Percentiles rank a stretch among this genome's conserved stretches.
Evolutionary conservation across 2,888 invertebrate genomes (phyloP).

Genomic region (Eudemis profundana): DNA sequence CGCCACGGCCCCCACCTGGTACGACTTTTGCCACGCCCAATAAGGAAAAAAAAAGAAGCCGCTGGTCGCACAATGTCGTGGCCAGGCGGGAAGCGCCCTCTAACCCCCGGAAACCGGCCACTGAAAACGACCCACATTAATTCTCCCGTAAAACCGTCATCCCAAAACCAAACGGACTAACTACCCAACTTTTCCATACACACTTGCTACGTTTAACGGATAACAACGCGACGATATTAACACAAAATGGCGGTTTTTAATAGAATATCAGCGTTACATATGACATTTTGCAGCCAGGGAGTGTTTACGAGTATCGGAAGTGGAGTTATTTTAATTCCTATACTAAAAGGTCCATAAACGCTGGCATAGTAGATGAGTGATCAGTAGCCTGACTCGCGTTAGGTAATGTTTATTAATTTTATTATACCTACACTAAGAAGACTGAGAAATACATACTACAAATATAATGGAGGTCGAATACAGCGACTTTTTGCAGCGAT

Average conservation of each 20-base stretch:
- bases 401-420: too few species aligned
- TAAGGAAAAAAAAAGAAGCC: too few species aligned
- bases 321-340: slow-evolving; percentile 21
- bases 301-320: slow-evolving; percentile 14
- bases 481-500: too few species aligned
- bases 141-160: background rate
- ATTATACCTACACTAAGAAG: too few species aligned
- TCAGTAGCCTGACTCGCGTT: background rate
- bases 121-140: slow-evolving; percentile 1
- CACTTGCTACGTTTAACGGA: background rate
- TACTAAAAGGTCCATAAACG: slow-evolving; percentile 9
- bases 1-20: too few species aligned
- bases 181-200: background rate
- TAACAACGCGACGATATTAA: background rate
- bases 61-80: too few species aligned
- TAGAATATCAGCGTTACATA: background rate
- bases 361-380: background rate
- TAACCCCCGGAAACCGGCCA: background rate
- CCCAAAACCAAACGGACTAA: background rate
- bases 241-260: background rate
- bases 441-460: too few species aligned
- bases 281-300: background rate
- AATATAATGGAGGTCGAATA: too few species aligned
- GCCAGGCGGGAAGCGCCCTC: too few species aligned
- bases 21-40: too few species aligned